Percentiles rank a stretch among this genome's conserved stretches.
Conservation (phyloP, 1,140 invertebrate genomes). For the Meloidogyne chitwoodi region DNA sequence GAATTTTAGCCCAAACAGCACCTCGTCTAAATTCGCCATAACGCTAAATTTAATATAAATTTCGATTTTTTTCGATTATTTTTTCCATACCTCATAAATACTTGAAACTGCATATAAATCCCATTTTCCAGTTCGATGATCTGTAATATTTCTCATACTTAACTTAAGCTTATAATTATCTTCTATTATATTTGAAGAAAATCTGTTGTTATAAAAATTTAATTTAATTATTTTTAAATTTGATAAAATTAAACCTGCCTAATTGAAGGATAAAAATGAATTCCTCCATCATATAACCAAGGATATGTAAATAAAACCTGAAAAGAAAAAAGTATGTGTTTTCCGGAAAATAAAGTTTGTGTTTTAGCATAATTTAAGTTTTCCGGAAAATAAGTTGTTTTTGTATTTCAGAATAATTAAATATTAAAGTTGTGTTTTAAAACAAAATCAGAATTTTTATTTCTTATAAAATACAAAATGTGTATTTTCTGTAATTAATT, state of each 20-base stretch:
- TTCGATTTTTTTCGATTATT: neutral
- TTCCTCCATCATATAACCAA: slow-evolving; percentile 58
- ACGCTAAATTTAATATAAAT: neutral
- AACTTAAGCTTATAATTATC: slow-evolving; percentile 60
- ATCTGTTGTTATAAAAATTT: slow-evolving; percentile 25
- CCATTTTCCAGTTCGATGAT: slow-evolving; percentile 51
- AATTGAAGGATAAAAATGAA: slow-evolving; percentile 58
- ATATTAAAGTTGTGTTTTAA: too few species aligned
- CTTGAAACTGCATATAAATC: slow-evolving; percentile 57
- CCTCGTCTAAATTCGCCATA: slow-evolving; percentile 53
- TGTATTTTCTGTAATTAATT: too few species aligned
- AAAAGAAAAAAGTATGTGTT: neutral
- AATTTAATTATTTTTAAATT: neutral
- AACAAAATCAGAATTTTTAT: too few species aligned
- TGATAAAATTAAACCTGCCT: slow-evolving; percentile 15
- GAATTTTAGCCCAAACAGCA: slow-evolving; percentile 59
- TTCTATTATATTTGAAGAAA: slow-evolving; percentile 59
- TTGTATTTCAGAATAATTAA: too few species aligned
- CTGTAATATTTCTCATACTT: slow-evolving; percentile 57
- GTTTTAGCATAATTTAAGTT: too few species aligned
- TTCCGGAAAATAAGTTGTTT: too few species aligned
- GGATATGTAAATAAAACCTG: slow-evolving; percentile 56
- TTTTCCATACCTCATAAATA: slow-evolving; percentile 44
- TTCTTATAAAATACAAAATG: too few species aligned
- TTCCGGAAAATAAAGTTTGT: too few species aligned